Base-by-base conservation (phyloP, 2,888 invertebrate genomes). In the Adineta ricciae region DNA sequence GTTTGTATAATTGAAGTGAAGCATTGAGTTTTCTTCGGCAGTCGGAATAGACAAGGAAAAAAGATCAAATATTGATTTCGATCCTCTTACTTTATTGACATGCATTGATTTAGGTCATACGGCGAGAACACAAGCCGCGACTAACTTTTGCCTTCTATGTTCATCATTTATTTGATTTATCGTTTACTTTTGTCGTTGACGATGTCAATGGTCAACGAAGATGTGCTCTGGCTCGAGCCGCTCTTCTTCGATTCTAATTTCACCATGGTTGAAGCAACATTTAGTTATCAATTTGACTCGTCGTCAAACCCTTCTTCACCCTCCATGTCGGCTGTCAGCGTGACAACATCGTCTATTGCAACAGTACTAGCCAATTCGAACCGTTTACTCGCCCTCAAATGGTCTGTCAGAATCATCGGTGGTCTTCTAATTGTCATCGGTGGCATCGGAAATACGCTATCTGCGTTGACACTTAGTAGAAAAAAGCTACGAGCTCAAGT, bases 401-500 rank as follows among this genome's bases (percentile, higher is more conserved):
- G 64, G 64, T 32, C 32, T 16, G 82, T 82, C 27, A 7, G 46
- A n/a, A 82, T 82, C 4, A 27, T 82, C 46, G 82, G 82, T 24
- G 21, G 46, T 11, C 5, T 82, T 3, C 27, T 82, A 41, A 82
- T 82, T n/a, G n/a, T 82, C 16, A 49, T 82, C 82, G 82, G 82
- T 46, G 49, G 46, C 4, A 82, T 82, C 8, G 82, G 82, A 16
- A 82, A 82, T 46, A 46, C 49, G 14, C n/a, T 82, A 82, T 46
- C 46, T 16, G 49, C 49, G 19, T 46, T 82, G 11, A 82, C 82
- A 46, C 49, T 82, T 24, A 46, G 46, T 7, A 24, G 82, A 82
- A 82, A 49, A 38, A 82, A 41, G 41, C 27, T 82, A 49, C n/a
- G 82, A 82, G 49, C 82, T 27, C 82, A 82, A 41, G 46, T 49